Base-by-base conservation (phyloP, 2,888 invertebrate species). In the Molanna angustata region DNA sequence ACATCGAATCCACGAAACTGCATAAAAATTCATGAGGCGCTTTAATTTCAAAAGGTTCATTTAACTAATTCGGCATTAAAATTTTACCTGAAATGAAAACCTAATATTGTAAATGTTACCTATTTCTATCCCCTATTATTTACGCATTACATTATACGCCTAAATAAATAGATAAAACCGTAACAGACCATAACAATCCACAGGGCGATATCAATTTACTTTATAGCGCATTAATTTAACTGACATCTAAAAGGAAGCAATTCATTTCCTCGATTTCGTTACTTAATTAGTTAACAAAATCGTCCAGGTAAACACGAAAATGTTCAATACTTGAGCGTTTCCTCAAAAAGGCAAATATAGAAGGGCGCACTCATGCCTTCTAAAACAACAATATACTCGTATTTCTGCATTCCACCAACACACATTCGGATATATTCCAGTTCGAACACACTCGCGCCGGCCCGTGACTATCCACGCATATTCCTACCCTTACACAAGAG, bases 371-470 rank as follows among this genome's bases (percentile, higher is more conserved):
- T 18, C 32, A 13, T 46, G 32, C 4, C 3, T 14, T 43, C 53
- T 53, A 49, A 53, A 48, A 53, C 53, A 53, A 53, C 53, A 43
- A 49, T 53, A 49, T 49, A 52, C 48, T 53, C 48, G 53, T 53
- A 53, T 53, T 49, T 53, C 53, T 53, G 53, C 53, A 53, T 53
- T 53, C 53, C 53, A 48, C 48, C 49, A 49, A 53, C 48, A 48
- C 47, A 52, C 46, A 47, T 52, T 47, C 52, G 40, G 45, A 21
- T 43, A 33, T 19, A 19, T 42, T 18, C 19, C 16, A 40, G 39
- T 40, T 14, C 16, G 14, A 19, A 4, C 14, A 11, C 35, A 7
- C 16, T 1, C n/a, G n/a, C n/a, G 14, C 31, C 13, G 17, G 19
- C 17, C 17, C 19, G 31, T 2, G 18, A 14, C 27, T 19, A 16